Evolutionary conservation across 2,797 vertebrate genomes (phyloP).

Genomic region (Sarcoramphus papa): DNA sequence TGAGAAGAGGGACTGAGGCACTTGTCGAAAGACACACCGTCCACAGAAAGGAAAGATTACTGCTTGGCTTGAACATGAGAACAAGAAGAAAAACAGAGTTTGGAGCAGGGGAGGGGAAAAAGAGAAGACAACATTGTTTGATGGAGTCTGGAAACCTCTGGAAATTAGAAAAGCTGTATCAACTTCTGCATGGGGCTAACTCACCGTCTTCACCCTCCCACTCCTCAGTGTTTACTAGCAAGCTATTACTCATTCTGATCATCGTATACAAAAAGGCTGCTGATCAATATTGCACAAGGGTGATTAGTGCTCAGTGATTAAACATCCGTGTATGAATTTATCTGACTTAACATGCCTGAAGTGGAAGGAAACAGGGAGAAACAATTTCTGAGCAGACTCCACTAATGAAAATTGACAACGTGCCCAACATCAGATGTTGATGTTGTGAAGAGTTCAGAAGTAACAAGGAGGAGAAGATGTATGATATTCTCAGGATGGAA

Average conservation of each 20-base stretch:
- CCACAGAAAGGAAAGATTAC: neutral
- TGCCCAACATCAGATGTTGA: neutral
- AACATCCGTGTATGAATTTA: slow-evolving; percentile 20
- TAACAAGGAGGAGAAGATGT: neutral
- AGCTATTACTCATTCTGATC: neutral
- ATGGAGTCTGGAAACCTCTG: neutral
- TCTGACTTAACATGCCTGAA: neutral
- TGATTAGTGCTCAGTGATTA: slow-evolving; percentile 25
- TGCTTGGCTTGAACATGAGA: neutral
- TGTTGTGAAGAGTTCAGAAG: neutral
- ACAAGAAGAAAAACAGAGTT: neutral
- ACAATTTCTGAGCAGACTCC: neutral
- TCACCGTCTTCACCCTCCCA: neutral
- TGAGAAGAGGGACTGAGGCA: neutral
- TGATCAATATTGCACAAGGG: slow-evolving; percentile 28
- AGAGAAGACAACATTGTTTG: neutral
- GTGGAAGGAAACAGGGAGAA: slow-evolving; percentile 14
- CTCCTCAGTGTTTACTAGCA: neutral
- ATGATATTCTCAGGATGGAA: neutral
- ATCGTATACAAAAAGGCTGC: neutral
- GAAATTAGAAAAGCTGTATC: neutral
- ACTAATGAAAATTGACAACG: slow-evolving; percentile 1
- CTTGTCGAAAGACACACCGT: neutral
- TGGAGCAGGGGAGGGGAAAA: neutral
- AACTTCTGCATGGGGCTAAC: neutral